These are phyloP conservation scores for Aspidoscelis tigris DNA, from an alignment of 2,113 vertebrate species.

Conservation along the genomic window DNA sequence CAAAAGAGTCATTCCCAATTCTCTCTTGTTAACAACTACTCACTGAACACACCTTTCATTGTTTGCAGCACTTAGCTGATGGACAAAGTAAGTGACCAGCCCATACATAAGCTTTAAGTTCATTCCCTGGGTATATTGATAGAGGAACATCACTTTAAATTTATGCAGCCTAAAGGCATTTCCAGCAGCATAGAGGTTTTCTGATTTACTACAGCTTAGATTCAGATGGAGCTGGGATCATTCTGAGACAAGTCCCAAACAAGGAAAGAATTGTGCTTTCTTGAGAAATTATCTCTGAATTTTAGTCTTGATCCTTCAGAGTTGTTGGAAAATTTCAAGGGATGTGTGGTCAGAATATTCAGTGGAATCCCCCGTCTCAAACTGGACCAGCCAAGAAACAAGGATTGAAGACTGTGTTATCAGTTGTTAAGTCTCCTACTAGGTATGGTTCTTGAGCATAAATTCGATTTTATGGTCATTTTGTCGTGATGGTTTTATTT, in stretches of 20 bases:
- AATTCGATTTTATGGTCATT: too few relatives aligned
- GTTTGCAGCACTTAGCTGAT: slow-evolving; percentile 1
- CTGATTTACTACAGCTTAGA: neutral
- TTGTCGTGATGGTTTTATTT: too few relatives aligned
- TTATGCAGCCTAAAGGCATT: neutral
- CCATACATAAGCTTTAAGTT: neutral
- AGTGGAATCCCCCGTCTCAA: neutral
- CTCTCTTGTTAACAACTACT: neutral
- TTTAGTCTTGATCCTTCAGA: neutral
- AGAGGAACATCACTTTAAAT: neutral
- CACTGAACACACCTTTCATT: neutral
- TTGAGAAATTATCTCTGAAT: neutral
- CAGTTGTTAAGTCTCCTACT: too few relatives aligned
- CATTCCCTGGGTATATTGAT: neutral
- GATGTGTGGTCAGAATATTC: neutral
- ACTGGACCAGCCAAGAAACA: too few relatives aligned
- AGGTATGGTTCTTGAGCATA: too few relatives aligned
- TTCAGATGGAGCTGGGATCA: neutral
- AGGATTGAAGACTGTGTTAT: too few relatives aligned
- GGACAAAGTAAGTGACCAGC: neutral
- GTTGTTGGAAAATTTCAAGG: neutral
- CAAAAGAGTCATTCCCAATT: neutral
- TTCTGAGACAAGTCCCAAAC: neutral
- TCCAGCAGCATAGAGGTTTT: neutral
- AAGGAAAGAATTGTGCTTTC: neutral